Conservation (phyloP, 2,888 invertebrate species). For the Volucella bombylans region DNA sequence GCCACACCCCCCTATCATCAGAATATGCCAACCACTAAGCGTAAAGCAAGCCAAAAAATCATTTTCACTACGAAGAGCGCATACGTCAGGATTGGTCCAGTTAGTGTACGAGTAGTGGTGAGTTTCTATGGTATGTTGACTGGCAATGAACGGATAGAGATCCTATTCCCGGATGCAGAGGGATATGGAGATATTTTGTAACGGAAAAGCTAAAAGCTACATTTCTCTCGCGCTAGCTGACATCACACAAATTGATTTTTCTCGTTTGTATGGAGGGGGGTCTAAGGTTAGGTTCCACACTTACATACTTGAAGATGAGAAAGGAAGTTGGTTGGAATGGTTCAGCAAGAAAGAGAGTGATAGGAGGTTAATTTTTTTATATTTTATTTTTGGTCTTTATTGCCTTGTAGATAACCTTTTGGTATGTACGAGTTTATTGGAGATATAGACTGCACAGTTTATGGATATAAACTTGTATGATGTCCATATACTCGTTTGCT, state of each 20-base stretch:
- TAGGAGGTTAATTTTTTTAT: too few relatives aligned
- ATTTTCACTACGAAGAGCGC: constrained; percentile 62
- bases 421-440: too few relatives aligned
- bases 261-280: constrained; percentile 6
- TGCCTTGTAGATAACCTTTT: too few relatives aligned
- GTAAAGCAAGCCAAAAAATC: constrained; percentile 74
- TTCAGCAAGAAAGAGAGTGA: too few relatives aligned
- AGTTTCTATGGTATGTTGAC: constrained; percentile 9
- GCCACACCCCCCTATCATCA: constrained; percentile 70
- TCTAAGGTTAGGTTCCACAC: constrained; percentile 9
- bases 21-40: constrained; percentile 74
- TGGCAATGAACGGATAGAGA: background rate
- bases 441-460: too few relatives aligned
- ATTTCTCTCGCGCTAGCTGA: constrained; percentile 66
- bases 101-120: constrained; percentile 63
- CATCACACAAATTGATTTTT: constrained; percentile 72
- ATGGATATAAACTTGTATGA: too few relatives aligned
- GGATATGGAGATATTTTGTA: constrained; percentile 63
- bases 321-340: too few relatives aligned
- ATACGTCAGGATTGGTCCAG: constrained; percentile 68
- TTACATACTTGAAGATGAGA: too few relatives aligned
- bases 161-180: background rate
- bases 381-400: too few relatives aligned
- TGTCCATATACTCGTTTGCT: too few relatives aligned
- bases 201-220: constrained; percentile 74